Base-by-base conservation (phyloP, 2,113 vertebrate species). In the Dendropsophus ebraccatus region DNA sequence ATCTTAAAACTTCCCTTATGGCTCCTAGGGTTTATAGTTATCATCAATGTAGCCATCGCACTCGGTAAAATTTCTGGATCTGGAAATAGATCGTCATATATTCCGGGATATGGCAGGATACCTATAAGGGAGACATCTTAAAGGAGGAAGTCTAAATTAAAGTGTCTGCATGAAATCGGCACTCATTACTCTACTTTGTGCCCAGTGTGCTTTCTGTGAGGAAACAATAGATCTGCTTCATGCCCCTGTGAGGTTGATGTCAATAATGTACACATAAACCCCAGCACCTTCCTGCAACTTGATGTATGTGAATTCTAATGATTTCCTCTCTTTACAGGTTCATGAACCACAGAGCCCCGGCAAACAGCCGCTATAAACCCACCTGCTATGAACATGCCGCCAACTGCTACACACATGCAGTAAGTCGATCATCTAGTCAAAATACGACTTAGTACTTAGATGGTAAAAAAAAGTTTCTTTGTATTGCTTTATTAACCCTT, bases 391-490 rank as follows among this genome's bases (percentile, higher is more conserved):
- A 99, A 83, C 98, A 99, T 82, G 98, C 98, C 88, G 98, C 98
- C 80, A 99, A 99, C 94, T 99, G 96, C 92, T 99, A 99, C 93
- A 99, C 97, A 79, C 98, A 99, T 23, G 97, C 97, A 87, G 97
- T 99, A 89, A 96, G 96, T 91, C 87, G 21, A 19, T 1, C 2
- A 13, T 17, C 11, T 67, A 30, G 16, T 8, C 41, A 41, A 3
- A 8, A 41, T 41, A 41, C 8, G 41, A 8, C 41, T 3, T 41
- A 41, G 3, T 41, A n/a, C n/a, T n/a, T n/a, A n/a, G n/a, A n/a
- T n/a, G n/a, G n/a, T n/a, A n/a, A n/a, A n/a, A n/a, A n/a, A n/a
- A n/a, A n/a, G n/a, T n/a, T n/a, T n/a, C n/a, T n/a, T n/a, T n/a
- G n/a, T n/a, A n/a, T n/a, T n/a, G n/a, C n/a, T n/a, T n/a, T n/a